These are phyloP conservation scores for Saimiri boliviensis DNA, from an alignment of 2,113 vertebrate genomes.

Conservation along the genomic window DNA sequence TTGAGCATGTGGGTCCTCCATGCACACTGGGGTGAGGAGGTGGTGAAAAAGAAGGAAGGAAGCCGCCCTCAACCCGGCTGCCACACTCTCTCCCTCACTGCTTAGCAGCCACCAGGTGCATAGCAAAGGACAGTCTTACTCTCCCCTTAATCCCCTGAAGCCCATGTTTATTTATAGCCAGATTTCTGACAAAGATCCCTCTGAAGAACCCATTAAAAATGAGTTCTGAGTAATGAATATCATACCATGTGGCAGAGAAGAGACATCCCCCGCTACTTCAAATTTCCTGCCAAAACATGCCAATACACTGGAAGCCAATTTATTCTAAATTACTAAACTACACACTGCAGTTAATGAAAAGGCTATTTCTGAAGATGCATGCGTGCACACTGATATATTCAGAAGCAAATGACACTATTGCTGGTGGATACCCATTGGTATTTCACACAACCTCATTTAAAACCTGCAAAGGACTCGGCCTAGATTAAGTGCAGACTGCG, in stretches of 20 bases:
- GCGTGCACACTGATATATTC: accelerated
- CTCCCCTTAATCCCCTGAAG: too few species aligned
- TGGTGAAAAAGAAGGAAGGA: background rate
- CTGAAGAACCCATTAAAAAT: background rate
- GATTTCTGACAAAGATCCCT: background rate
- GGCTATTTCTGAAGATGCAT: background rate
- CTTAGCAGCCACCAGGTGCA: accelerated
- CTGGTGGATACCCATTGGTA: accelerated
- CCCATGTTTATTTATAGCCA: accelerated
- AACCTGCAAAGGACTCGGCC: accelerated
- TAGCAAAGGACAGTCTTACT: accelerated
- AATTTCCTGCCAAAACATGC: background rate
- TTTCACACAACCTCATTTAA: background rate
- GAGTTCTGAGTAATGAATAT: background rate
- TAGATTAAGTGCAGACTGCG: accelerated
- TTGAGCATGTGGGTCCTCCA: accelerated
- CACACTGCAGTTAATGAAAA: background rate
- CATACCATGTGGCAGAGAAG: background rate
- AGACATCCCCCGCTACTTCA: background rate
- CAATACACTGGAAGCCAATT: background rate
- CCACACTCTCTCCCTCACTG: accelerated
- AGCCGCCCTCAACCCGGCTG: accelerated
- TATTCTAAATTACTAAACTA: background rate
- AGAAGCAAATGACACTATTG: background rate
- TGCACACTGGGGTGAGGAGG: accelerated